Conservation (phyloP, 2,888 invertebrate species). For the Papilio gigon region DNA sequence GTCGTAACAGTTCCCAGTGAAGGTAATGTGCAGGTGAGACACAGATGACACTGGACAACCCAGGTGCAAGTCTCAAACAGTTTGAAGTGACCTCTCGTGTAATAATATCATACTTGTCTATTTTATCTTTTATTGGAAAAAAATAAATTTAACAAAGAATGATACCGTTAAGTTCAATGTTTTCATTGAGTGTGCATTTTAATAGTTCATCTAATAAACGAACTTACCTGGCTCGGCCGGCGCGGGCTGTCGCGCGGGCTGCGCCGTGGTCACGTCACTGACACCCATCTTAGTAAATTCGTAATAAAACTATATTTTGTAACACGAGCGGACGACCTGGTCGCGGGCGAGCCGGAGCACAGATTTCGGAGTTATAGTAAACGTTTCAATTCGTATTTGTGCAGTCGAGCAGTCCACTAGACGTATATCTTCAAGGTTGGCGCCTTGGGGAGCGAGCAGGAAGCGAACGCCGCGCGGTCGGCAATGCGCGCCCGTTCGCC, state of each 20-base stretch:
- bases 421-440: slow-evolving; percentile 44
- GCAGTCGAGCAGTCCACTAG: slow-evolving; percentile 7
- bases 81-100: too few relatives aligned
- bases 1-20: too few relatives aligned
- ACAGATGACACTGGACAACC: too few relatives aligned
- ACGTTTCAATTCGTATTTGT: slow-evolving; percentile 19
- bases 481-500: slow-evolving; percentile 44
- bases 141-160: too few relatives aligned
- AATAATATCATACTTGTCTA: too few relatives aligned
- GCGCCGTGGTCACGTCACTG: slow-evolving; percentile 23
- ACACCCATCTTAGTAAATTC: slow-evolving; percentile 27
- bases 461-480: slow-evolving; percentile 37
- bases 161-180: too few relatives aligned
- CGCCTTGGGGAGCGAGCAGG: slow-evolving; percentile 46
- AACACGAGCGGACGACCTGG: slow-evolving; percentile 10
- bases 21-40: too few relatives aligned
- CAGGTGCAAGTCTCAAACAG: too few relatives aligned
- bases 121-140: too few relatives aligned
- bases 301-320: not conserved
- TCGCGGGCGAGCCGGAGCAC: too few relatives aligned
- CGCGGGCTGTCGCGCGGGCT: too few relatives aligned
- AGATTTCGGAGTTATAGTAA: slow-evolving; percentile 22
- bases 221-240: slow-evolving; percentile 28
- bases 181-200: too few relatives aligned
- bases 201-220: not conserved